A percentile compares a stretch with the other conserved stretches of the same genome.
Evolutionary conservation across 2,888 invertebrate genomes (phyloP).

Genomic region (Crocallis elinguaria): DNA sequence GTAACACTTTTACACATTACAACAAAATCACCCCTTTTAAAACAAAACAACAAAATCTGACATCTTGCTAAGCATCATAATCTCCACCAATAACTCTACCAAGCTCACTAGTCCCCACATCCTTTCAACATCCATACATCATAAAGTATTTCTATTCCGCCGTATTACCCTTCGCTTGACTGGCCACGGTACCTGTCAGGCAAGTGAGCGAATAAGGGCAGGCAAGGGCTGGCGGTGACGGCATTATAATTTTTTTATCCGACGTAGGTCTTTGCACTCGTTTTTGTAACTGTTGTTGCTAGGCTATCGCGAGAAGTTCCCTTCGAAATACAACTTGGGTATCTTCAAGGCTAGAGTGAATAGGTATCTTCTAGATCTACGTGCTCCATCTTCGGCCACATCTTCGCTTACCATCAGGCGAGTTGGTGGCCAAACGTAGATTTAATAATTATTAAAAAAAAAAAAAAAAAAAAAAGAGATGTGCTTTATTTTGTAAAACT

Average conservation of each 20-base stretch:
- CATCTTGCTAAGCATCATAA: background rate
- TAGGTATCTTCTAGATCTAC: too few species aligned
- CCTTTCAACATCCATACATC: background rate
- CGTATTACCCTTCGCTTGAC: conserved; percentile 25
- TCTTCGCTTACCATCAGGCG: too few species aligned
- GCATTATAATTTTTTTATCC: conserved; percentile 66
- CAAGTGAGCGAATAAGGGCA: conserved; percentile 66
- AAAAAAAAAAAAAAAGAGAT: too few species aligned
- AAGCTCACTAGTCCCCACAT: background rate
- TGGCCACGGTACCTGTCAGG: conserved; percentile 15
- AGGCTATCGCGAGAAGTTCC: background rate
- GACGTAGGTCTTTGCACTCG: conserved; percentile 66
- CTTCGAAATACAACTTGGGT: too few species aligned
- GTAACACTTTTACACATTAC: too few species aligned
- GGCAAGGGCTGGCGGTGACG: conserved; percentile 58
- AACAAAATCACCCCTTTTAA: too few species aligned
- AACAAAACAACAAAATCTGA: too few species aligned
- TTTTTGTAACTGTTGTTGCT: conserved; percentile 23
- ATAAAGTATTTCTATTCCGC: conserved; percentile 13
- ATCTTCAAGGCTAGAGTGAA: too few species aligned
- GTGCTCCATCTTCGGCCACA: too few species aligned
- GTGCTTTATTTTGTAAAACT: too few species aligned
- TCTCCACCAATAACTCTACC: background rate
- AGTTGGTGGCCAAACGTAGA: too few species aligned
- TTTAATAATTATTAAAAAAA: too few species aligned